Evolutionary conservation across 2,888 invertebrate genomes (phyloP).

Genomic region (Thymelicus sylvestris): DNA sequence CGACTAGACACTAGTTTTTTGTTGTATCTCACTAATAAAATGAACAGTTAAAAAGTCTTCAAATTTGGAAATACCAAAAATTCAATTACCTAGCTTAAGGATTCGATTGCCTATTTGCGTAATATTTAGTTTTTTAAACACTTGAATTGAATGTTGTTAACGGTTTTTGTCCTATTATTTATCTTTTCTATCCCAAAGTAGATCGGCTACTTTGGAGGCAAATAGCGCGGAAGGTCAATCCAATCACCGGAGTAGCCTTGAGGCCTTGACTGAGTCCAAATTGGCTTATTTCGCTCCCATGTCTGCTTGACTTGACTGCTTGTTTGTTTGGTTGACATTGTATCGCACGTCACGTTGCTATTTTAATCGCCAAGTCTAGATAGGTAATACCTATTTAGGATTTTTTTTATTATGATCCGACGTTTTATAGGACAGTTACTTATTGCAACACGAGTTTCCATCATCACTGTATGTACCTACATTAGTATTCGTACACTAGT

Average conservation of each 20-base stretch:
- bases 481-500: too few species aligned
- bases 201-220: slow-evolving; percentile 10
- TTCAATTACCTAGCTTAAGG: background rate
- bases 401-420: too few species aligned
- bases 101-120: slow-evolving; percentile 2
- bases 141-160: background rate
- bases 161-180: slow-evolving; percentile 8
- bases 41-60: background rate
- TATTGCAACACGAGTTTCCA: too few species aligned
- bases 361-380: too few species aligned
- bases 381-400: too few species aligned
- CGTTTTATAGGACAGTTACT: too few species aligned
- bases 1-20: too few species aligned
- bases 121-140: background rate
- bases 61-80: background rate
- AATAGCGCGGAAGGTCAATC: slow-evolving; percentile 32
- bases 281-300: slow-evolving; percentile 27
- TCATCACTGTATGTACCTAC: too few species aligned
- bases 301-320: too few species aligned
- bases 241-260: slow-evolving; percentile 32
- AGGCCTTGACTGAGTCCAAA: slow-evolving; percentile 32
- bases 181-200: slow-evolving; percentile 6
- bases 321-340: slow-evolving; percentile 17
- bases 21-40: too few species aligned
- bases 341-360: too few species aligned